Conservation (phyloP, 2,888 invertebrate species). For the Tiliacea aurago region DNA sequence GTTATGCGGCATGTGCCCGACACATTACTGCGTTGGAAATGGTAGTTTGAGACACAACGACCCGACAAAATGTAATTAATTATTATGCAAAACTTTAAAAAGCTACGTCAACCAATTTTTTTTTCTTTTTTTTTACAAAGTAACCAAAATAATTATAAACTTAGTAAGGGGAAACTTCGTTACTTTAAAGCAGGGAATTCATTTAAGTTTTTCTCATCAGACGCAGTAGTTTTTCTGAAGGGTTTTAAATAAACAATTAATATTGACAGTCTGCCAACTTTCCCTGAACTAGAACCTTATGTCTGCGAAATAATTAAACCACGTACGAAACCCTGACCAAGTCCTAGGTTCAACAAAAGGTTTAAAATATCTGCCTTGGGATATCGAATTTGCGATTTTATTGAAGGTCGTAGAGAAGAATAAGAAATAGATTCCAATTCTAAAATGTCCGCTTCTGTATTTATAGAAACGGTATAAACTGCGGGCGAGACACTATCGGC, state of each 20-base stretch:
- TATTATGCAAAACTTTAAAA: slow-evolving; percentile 40
- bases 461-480: slow-evolving; percentile 64
- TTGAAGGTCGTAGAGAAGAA: slow-evolving; percentile 53
- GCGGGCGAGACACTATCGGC: slow-evolving; percentile 48
- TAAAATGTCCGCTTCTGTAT: slow-evolving; percentile 62
- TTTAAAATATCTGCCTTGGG: slow-evolving; percentile 35
- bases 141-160: slow-evolving; percentile 33
- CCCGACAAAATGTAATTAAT: slow-evolving; percentile 8
- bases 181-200: not conserved
- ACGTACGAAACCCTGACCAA: slow-evolving; percentile 26
- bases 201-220: not conserved
- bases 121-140: slow-evolving; percentile 1
- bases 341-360: slow-evolving; percentile 27
- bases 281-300: not conserved
- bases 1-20: not conserved
- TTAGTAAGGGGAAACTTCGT: not conserved
- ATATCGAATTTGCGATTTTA: slow-evolving; percentile 53
- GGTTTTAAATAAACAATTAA: not conserved
- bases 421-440: slow-evolving; percentile 65
- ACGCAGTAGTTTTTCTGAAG: not conserved
- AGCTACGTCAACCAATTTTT: slow-evolving; percentile 17
- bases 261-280: slow-evolving; percentile 3
- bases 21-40: not conserved
- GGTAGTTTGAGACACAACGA: slow-evolving; percentile 1
- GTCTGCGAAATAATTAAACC: slow-evolving; percentile 39